phyloP scores from a whole-genome alignment of 2,113 vertebrate genomes.

The Laticauda colubrina region DNA sequence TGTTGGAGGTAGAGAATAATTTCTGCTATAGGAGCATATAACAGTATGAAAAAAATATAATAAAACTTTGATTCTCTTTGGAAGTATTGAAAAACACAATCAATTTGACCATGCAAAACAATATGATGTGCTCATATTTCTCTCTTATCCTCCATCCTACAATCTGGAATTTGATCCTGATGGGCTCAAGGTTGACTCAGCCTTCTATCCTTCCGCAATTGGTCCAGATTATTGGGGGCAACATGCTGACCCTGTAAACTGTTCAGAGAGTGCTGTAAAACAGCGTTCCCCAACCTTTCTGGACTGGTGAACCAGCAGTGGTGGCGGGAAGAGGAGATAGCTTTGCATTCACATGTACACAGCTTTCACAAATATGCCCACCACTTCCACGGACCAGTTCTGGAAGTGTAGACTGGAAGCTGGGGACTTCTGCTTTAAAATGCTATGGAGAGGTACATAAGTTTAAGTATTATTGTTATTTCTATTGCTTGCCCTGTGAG shows the following conservation, averaged over 20 bases:
- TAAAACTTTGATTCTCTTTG: not conserved
- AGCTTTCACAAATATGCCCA: not conserved
- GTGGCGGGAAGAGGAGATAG: not conserved
- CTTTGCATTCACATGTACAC: fast-evolving
- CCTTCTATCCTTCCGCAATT: not conserved
- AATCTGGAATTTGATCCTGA: not conserved
- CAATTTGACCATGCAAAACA: not conserved
- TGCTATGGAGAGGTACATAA: not conserved
- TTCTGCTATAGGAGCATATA: not conserved
- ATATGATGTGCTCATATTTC: not conserved
- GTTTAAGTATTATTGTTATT: not conserved
- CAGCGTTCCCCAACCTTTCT: not conserved
- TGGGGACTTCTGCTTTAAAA: not conserved
- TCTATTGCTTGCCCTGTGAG: not conserved
- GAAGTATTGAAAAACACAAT: not conserved
- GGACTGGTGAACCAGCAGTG: not conserved
- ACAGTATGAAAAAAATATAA: not conserved
- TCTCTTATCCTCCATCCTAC: not conserved
- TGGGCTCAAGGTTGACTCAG: not conserved
- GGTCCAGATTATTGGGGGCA: not conserved
- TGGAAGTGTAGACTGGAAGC: not conserved
- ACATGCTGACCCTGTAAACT: not conserved
- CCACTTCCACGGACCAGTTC: not conserved
- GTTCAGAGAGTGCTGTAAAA: not conserved
- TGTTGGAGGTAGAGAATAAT: not conserved